phyloP scores from a whole-genome alignment of 2,888 invertebrate species.

The Heliconius hortense region DNA sequence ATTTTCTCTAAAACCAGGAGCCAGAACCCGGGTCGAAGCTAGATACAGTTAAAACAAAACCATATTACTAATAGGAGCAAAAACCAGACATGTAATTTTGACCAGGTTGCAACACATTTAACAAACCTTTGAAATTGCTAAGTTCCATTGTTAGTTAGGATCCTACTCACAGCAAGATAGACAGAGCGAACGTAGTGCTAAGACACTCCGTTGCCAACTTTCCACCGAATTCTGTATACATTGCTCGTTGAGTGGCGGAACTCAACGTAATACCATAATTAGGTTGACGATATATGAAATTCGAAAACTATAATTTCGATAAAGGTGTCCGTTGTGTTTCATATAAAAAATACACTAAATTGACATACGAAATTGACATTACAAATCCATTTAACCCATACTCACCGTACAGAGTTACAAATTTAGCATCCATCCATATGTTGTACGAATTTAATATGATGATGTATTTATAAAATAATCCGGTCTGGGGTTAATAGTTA shows the following conservation, averaged over 20 bases:
- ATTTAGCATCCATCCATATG: slow-evolving; percentile 29
- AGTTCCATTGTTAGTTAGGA: too few relatives aligned
- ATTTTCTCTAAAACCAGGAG: not conserved
- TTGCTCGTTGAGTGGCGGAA: too few relatives aligned
- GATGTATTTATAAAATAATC: slow-evolving; percentile 39
- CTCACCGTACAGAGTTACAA: slow-evolving; percentile 3
- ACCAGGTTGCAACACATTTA: too few relatives aligned
- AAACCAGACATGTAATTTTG: too few relatives aligned
- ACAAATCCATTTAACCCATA: slow-evolving; percentile 13
- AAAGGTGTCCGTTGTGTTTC: not conserved
- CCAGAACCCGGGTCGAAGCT: not conserved
- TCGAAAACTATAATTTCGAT: not conserved
- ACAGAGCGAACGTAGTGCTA: too few relatives aligned
- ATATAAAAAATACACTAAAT: not conserved
- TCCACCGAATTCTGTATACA: too few relatives aligned
- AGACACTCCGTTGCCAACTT: too few relatives aligned
- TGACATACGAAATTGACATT: not conserved
- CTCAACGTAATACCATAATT: not conserved
- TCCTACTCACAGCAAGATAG: too few relatives aligned
- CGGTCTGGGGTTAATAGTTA: slow-evolving; percentile 35
- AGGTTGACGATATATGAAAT: not conserved
- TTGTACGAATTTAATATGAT: slow-evolving; percentile 38
- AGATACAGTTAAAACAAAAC: too few relatives aligned
- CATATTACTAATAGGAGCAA: not conserved
- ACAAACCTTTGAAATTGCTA: too few relatives aligned